A percentile compares a stretch with the other conserved stretches of the same genome.
phyloP scores from a whole-genome alignment of 2,113 vertebrate species.

The Arvicanthis niloticus region DNA sequence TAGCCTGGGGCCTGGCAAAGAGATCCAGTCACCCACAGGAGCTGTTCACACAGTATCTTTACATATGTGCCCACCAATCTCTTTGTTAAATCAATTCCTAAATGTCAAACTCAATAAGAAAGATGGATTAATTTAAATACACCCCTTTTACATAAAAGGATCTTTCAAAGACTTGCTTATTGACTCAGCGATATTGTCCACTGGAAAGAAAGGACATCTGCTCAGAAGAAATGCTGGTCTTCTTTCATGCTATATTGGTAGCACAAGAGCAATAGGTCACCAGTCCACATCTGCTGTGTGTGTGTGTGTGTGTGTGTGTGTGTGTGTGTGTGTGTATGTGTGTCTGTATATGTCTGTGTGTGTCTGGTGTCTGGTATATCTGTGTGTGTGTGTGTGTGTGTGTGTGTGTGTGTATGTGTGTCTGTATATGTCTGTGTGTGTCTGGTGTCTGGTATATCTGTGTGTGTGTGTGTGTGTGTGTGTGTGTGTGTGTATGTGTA shows the following conservation, averaged over 20 bases:
- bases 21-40: background rate
- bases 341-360: background rate
- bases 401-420: fast-evolving
- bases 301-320: background rate
- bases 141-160: background rate
- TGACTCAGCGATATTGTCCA: background rate
- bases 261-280: background rate
- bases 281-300: background rate
- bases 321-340: background rate
- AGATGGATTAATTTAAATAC: slow-evolving; percentile 10
- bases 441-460: background rate
- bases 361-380: fast-evolving
- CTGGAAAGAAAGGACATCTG: slow-evolving; percentile 1
- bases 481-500: background rate
- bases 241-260: background rate
- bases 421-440: background rate
- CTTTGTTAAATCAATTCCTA: background rate
- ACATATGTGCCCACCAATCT: background rate
- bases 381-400: background rate
- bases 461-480: fast-evolving
- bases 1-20: background rate
- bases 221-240: background rate
- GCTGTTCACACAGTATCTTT: background rate
- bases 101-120: slow-evolving; percentile 1
- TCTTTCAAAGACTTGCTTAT: background rate